phyloP scores from a whole-genome alignment of 2,113 vertebrate genomes.

The Aptenodytes patagonicus region DNA sequence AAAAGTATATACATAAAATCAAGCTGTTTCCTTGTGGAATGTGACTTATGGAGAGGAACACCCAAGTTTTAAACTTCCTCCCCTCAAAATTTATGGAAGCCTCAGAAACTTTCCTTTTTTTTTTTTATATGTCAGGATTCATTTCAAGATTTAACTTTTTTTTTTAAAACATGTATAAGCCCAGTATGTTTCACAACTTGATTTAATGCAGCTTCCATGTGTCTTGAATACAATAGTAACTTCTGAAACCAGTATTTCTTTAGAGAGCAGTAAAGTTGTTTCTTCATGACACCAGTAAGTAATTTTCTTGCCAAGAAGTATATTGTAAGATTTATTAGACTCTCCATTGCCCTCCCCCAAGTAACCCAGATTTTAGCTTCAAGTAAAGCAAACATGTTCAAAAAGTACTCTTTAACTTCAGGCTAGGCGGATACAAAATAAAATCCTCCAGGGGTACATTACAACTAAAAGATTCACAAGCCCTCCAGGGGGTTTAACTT shows the following conservation, averaged over 20 bases:
- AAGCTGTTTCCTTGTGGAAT: constrained; percentile 68
- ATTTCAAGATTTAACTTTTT: constrained; percentile 58
- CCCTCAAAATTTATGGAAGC: constrained; percentile 70
- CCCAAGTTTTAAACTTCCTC: constrained; percentile 77
- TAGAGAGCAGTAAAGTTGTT: constrained; percentile 74
- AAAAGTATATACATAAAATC: constrained; percentile 67
- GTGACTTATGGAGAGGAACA: constrained; percentile 65
- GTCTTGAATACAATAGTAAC: constrained; percentile 74
- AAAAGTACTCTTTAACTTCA: constrained; percentile 61
- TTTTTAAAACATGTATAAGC: constrained; percentile 49
- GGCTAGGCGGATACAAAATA: constrained; percentile 44
- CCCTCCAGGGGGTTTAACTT: constrained; percentile 49
- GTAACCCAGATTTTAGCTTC: constrained; percentile 76
- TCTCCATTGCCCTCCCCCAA: constrained; percentile 65
- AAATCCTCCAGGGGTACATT: constrained; percentile 50
- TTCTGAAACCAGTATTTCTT: constrained; percentile 76
- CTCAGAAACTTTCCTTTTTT: constrained; percentile 40
- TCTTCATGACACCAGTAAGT: constrained; percentile 76
- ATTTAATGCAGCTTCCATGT: constrained; percentile 75
- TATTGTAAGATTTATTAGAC: constrained; percentile 77
- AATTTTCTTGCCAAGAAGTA: constrained; percentile 70
- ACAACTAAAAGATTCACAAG: constrained; percentile 41
- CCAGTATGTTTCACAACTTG: constrained; percentile 69
- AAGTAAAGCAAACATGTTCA: constrained; percentile 71
- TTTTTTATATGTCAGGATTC: constrained; percentile 35